Conservation (phyloP, 2,888 invertebrate genomes). For the Antheraea assamensis region DNA sequence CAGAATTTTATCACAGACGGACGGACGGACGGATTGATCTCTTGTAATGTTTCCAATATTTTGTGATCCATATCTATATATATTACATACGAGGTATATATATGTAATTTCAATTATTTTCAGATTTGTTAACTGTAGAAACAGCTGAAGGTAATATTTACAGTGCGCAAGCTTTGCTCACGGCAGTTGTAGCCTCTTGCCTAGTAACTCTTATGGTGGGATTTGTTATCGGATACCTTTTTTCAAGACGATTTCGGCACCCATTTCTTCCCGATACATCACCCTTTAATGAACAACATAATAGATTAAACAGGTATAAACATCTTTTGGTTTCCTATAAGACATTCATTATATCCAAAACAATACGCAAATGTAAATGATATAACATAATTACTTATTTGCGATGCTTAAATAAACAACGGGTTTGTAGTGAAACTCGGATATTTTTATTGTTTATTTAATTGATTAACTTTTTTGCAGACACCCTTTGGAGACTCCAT, state of each 20-base stretch:
- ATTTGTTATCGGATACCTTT: constrained; percentile 92
- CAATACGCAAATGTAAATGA: neutral
- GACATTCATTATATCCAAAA: neutral
- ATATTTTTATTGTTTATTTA: neutral
- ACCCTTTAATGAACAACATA: constrained; percentile 89
- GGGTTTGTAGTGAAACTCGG: neutral
- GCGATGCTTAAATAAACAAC: neutral
- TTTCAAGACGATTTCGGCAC: constrained; percentile 89
- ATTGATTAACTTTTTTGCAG: neutral
- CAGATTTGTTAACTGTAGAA: constrained; percentile 77
- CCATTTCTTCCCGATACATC: constrained; percentile 88
- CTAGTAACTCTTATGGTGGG: constrained; percentile 91
- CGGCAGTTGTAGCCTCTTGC: constrained; percentile 90
- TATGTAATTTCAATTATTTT: constrained; percentile 26
- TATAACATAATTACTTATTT: neutral
- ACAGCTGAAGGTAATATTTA: constrained; percentile 86
- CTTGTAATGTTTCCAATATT: neutral
- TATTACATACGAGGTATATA: neutral
- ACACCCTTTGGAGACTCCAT: constrained; percentile 79
- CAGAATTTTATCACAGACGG: neutral
- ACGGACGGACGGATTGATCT: neutral
- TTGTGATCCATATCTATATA: neutral
- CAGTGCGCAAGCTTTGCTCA: constrained; percentile 90
- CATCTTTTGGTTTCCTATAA: constrained; percentile 1
- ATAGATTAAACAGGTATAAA: constrained; percentile 86